Conservation (phyloP, 2,797 vertebrate species). For the Pangasius mekongensis region DNA sequence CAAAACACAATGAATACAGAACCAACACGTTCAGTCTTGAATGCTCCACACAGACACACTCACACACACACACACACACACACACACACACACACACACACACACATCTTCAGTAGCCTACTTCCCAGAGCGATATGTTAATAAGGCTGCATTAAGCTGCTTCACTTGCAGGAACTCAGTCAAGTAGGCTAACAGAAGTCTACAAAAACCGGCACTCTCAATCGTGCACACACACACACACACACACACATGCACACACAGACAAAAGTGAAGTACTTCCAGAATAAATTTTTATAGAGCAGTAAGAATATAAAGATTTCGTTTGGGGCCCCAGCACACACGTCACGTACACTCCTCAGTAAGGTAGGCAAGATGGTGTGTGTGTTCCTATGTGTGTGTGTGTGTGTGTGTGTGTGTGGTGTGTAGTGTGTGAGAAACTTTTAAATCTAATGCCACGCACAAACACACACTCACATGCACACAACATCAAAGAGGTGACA, state of each 20-base stretch:
- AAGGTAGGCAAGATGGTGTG: neutral
- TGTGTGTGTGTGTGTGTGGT: neutral
- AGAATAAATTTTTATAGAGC: neutral
- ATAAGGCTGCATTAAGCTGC: constrained; percentile 51
- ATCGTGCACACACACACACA: neutral
- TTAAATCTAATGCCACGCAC: neutral
- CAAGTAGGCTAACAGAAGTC: constrained; percentile 37
- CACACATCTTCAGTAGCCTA: constrained; percentile 40
- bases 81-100: neutral
- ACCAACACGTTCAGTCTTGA: neutral
- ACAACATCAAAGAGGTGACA: constrained; percentile 50
- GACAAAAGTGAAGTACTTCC: neutral
- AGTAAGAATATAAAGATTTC: constrained; percentile 3
- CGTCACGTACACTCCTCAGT: neutral
- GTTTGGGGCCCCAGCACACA: neutral
- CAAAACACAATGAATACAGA: neutral
- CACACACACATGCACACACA: neutral
- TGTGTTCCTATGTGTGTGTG: constrained; percentile 1
- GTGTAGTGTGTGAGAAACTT: neutral
- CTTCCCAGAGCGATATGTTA: constrained; percentile 54
- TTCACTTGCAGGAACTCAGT: constrained; percentile 44
- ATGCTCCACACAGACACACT: neutral
- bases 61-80: neutral
- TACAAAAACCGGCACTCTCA: neutral
- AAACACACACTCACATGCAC: constrained; percentile 10